Conservation (phyloP, 2,113 vertebrate genomes). For the Malurus cyaneus region DNA sequence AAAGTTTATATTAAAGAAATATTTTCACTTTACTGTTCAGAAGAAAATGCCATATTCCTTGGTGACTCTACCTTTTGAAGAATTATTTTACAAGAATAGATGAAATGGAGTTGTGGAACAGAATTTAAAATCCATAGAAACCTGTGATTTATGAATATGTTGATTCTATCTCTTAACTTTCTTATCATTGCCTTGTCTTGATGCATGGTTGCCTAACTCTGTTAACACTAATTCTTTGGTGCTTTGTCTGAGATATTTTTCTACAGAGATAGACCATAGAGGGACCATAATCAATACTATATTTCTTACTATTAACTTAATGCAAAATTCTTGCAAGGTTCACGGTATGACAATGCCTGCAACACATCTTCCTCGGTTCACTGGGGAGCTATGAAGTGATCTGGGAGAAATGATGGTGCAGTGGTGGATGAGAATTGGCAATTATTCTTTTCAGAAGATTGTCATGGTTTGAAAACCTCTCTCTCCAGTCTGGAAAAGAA, state of each 20-base stretch:
- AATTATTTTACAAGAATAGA: neutral
- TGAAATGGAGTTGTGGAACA: neutral
- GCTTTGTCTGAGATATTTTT: neutral
- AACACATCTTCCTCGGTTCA: neutral
- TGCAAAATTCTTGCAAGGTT: neutral
- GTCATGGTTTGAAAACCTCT: neutral
- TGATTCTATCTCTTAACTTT: neutral
- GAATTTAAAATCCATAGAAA: neutral
- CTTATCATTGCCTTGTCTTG: neutral
- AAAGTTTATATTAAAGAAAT: neutral
- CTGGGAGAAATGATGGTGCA: neutral
- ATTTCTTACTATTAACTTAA: neutral
- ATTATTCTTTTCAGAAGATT: neutral
- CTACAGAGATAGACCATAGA: neutral
- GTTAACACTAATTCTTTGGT: neutral
- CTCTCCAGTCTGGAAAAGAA: neutral
- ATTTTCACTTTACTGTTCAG: neutral
- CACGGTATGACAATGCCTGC: neutral
- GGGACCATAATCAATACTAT: neutral
- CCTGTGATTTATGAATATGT: neutral
- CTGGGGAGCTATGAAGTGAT: neutral
- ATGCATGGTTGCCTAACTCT: neutral
- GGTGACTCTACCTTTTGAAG: neutral
- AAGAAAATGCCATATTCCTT: neutral
- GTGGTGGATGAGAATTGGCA: neutral